Conservation (phyloP, 2,797 vertebrate genomes). For the Notolabrus celidotus region DNA sequence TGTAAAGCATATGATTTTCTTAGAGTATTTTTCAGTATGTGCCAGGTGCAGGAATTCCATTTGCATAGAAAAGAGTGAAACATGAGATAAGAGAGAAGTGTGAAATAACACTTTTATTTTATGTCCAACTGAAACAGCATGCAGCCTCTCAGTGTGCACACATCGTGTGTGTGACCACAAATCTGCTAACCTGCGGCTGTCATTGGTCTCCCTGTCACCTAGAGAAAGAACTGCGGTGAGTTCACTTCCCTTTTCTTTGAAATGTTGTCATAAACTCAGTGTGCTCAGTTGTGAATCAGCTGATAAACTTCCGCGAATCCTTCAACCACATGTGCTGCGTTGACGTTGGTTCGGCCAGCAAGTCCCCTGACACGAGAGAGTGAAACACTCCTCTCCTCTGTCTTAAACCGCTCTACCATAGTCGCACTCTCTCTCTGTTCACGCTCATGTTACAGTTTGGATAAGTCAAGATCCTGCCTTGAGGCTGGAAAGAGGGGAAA, state of each 20-base stretch:
- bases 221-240: slow-evolving; percentile 33
- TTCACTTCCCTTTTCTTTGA: slow-evolving; percentile 69
- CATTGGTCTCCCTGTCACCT: slow-evolving; percentile 3
- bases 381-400: neutral
- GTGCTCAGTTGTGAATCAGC: slow-evolving; percentile 53
- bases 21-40: neutral
- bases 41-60: neutral
- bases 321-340: slow-evolving; percentile 20
- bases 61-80: slow-evolving; percentile 22
- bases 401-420: slow-evolving; percentile 33
- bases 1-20: too few species aligned
- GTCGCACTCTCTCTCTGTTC: slow-evolving; percentile 8
- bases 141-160: slow-evolving; percentile 18
- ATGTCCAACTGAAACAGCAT: slow-evolving; percentile 24
- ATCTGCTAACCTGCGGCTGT: slow-evolving; percentile 34
- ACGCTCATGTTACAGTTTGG: slow-evolving; percentile 53
- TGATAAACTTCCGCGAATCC: slow-evolving; percentile 59
- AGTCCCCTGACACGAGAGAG: slow-evolving; percentile 24
- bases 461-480: slow-evolving; percentile 50
- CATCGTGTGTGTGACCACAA: slow-evolving; percentile 38
- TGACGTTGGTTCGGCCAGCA: slow-evolving; percentile 30
- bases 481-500: slow-evolving; percentile 36
- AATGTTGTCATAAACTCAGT: slow-evolving; percentile 39
- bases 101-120: slow-evolving; percentile 39
- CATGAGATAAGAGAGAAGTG: slow-evolving; percentile 11